phyloP scores from a whole-genome alignment of 1,140 invertebrate species.

The Zaprionus camerounensis region DNA sequence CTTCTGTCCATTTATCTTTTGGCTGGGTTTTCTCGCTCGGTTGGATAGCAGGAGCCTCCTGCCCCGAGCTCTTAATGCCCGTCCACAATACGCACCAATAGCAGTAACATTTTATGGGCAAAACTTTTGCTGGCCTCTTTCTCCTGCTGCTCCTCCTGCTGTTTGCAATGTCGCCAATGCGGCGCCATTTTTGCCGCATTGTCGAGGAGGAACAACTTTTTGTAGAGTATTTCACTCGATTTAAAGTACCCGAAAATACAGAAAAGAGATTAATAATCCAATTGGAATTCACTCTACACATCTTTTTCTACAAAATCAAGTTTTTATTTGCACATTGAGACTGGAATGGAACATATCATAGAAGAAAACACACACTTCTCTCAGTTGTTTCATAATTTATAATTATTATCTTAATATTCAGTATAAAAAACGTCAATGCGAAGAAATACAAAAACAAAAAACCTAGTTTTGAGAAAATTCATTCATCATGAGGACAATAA shows the following conservation, averaged over 20 bases:
- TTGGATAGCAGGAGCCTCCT: slow-evolving; percentile 29
- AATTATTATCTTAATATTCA: slow-evolving; percentile 66
- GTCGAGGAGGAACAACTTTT: slow-evolving; percentile 38
- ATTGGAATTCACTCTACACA: slow-evolving; percentile 32
- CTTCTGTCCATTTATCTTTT: slow-evolving; percentile 82
- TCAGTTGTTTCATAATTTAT: slow-evolving; percentile 63
- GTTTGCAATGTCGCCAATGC: slow-evolving; percentile 50
- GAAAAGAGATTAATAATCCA: not conserved
- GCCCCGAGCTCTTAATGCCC: slow-evolving; percentile 32
- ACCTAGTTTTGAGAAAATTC: slow-evolving; percentile 32
- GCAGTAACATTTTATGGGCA: slow-evolving; percentile 78
- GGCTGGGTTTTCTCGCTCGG: slow-evolving; percentile 33
- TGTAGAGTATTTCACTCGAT: slow-evolving; percentile 8
- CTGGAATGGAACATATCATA: slow-evolving; percentile 70
- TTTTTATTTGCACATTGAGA: slow-evolving; percentile 68
- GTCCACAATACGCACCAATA: slow-evolving; percentile 75
- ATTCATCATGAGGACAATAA: not conserved
- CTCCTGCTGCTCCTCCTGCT: not conserved
- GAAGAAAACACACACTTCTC: slow-evolving; percentile 54
- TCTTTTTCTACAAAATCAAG: slow-evolving; percentile 57
- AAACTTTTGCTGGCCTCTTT: slow-evolving; percentile 55
- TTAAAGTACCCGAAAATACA: not conserved
- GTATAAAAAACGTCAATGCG: slow-evolving; percentile 67
- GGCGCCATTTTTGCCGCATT: slow-evolving; percentile 82
- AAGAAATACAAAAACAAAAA: slow-evolving; percentile 54